Conservation (phyloP, 92 coral and sea anemone genomes). For the Ricordea florida region DNA sequence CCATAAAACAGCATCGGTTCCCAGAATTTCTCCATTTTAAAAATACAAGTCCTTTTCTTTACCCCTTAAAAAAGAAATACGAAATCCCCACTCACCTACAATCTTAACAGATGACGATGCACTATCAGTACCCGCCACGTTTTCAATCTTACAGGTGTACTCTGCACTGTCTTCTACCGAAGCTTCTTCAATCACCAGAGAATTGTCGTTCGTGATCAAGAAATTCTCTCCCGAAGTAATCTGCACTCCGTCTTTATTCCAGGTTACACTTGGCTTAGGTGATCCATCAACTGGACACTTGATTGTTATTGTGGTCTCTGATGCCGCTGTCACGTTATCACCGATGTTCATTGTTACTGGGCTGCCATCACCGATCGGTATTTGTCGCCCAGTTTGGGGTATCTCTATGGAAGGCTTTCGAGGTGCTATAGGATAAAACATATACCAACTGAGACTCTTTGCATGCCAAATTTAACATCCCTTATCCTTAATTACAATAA, state of each 20-base stretch:
- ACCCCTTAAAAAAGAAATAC: neutral
- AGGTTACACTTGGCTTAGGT: slow-evolving; percentile 52
- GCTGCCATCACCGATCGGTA: slow-evolving; percentile 64
- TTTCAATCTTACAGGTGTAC: slow-evolving; percentile 52
- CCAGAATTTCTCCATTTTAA: too few relatives aligned
- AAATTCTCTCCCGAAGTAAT: neutral
- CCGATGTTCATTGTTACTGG: slow-evolving; percentile 56
- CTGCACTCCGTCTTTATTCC: slow-evolving; percentile 49
- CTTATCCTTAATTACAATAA: too few relatives aligned
- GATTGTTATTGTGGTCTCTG: slow-evolving; percentile 49
- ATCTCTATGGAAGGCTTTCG: slow-evolving; percentile 29
- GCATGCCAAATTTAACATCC: too few relatives aligned
- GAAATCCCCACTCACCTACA: slow-evolving; percentile 43
- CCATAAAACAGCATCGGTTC: too few relatives aligned
- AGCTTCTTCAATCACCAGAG: slow-evolving; percentile 37
- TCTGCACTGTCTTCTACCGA: slow-evolving; percentile 33
- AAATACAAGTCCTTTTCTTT: too few relatives aligned
- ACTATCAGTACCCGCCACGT: slow-evolving; percentile 32
- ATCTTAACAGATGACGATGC: slow-evolving; percentile 42
- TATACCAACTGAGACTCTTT: too few relatives aligned
- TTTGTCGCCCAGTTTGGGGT: neutral
- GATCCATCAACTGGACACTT: slow-evolving; percentile 56
- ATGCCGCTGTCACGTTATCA: slow-evolving; percentile 57
- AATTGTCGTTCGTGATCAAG: neutral
- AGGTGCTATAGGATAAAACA: slow-evolving; percentile 52